Evolutionary conservation across 2,113 vertebrate species (phyloP).

Genomic region (Sialia sialis): DNA sequence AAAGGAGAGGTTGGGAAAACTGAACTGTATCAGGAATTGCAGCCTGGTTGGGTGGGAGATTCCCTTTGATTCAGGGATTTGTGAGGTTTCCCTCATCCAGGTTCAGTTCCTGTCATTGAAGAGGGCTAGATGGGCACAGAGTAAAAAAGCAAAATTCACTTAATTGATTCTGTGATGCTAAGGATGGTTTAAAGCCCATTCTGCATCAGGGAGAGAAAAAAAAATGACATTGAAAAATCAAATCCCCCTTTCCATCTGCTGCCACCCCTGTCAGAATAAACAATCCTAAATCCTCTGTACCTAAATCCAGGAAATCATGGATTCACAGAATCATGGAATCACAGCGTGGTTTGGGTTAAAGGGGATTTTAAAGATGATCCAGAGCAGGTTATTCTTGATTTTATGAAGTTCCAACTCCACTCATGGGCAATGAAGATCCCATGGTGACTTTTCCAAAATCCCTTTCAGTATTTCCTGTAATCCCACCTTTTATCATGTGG

Average conservation of each 20-base stretch:
- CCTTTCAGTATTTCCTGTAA: not conserved
- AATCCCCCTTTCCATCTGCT: not conserved
- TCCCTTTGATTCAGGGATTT: not conserved
- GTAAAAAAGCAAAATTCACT: not conserved
- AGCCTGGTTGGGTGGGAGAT: not conserved
- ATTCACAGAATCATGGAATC: not conserved
- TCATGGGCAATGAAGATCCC: too few species aligned
- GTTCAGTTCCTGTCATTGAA: not conserved
- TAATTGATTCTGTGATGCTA: not conserved
- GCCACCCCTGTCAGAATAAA: not conserved
- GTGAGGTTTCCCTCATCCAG: not conserved
- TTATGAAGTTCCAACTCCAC: not conserved
- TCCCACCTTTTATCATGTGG: accelerated
- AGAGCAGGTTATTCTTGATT: not conserved
- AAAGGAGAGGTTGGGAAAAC: not conserved
- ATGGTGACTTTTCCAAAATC: not conserved
- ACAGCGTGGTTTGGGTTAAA: accelerated
- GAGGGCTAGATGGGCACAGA: not conserved
- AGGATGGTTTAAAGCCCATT: not conserved
- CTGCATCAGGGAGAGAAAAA: not conserved
- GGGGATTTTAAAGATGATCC: not conserved
- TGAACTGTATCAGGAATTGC: not conserved
- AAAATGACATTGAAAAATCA: too few species aligned
- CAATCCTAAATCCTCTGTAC: not conserved
- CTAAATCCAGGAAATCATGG: not conserved